These are phyloP conservation scores for Spheniscus mendiculus DNA, from an alignment of 2,113 vertebrate species.

Conservation along the genomic window DNA sequence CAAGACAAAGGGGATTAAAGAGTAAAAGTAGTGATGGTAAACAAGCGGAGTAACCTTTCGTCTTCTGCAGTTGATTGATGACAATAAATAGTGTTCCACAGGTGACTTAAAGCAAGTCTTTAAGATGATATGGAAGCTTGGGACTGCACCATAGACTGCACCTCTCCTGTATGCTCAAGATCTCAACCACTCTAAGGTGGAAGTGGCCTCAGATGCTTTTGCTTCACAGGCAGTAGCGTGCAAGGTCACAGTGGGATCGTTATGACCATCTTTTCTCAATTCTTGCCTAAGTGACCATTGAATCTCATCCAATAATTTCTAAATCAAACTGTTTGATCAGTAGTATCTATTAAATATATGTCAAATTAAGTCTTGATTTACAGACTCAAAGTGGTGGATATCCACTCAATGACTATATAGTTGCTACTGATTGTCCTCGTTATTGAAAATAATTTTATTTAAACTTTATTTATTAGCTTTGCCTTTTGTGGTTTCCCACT, in stretches of 20 bases:
- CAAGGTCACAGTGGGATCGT: not conserved
- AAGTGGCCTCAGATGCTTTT: not conserved
- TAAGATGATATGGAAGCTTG: not conserved
- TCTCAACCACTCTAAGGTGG: not conserved
- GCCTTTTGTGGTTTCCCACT: not conserved
- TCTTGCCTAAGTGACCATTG: not conserved
- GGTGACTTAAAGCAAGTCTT: not conserved
- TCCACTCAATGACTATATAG: not conserved
- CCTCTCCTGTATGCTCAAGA: not conserved
- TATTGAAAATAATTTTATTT: not conserved
- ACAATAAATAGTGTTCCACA: not conserved
- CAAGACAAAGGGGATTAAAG: not conserved
- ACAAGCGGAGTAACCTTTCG: not conserved
- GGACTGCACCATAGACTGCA: not conserved
- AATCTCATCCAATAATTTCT: not conserved
- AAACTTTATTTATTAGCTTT: not conserved
- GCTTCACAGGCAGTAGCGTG: not conserved
- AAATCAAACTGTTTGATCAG: not conserved
- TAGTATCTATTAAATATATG: not conserved
- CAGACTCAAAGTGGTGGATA: not conserved
- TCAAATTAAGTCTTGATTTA: not conserved
- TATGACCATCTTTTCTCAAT: not conserved
- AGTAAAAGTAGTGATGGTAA: not conserved
- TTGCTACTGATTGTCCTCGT: not conserved
- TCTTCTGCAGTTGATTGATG: not conserved